phyloP scores from a whole-genome alignment of 2,797 vertebrate species.

The Anabacerthia variegaticeps region DNA sequence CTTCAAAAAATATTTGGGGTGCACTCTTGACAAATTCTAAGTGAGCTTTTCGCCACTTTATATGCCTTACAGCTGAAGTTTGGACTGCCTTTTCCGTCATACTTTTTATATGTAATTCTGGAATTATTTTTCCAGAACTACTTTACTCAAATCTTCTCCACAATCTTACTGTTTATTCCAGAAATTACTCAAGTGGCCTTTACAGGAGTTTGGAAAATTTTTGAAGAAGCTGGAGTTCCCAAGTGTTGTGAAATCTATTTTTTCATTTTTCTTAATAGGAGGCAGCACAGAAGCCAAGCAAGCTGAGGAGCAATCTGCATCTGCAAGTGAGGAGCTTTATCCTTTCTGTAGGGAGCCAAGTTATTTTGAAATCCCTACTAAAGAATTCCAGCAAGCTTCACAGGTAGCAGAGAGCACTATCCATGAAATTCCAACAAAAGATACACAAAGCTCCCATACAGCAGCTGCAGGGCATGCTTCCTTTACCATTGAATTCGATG shows the following conservation, averaged over 20 bases:
- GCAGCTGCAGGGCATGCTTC: conserved; percentile 91
- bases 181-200: conserved; percentile 43
- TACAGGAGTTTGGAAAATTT: conserved; percentile 6
- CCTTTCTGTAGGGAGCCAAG: conserved; percentile 85
- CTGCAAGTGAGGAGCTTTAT: conserved; percentile 83
- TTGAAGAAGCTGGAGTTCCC: conserved; percentile 46
- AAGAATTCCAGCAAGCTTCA: conserved; percentile 84
- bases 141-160: not conserved
- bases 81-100: not conserved
- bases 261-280: conserved; percentile 77
- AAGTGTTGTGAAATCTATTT: conserved; percentile 70
- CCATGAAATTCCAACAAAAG: conserved; percentile 95
- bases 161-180: conserved; percentile 3
- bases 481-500: conserved; percentile 98
- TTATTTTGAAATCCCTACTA: conserved; percentile 95
- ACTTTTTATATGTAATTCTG: not conserved
- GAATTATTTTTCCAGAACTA: not conserved
- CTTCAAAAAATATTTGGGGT: not conserved
- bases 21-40: not conserved
- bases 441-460: conserved; percentile 81
- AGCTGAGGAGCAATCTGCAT: conserved; percentile 79
- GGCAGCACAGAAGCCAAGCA: conserved; percentile 85
- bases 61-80: not conserved
- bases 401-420: conserved; percentile 86
- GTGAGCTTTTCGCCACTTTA: not conserved